These are phyloP conservation scores for Protodeltote pygarga DNA, from an alignment of 2,888 invertebrate species.

Conservation along the genomic window DNA sequence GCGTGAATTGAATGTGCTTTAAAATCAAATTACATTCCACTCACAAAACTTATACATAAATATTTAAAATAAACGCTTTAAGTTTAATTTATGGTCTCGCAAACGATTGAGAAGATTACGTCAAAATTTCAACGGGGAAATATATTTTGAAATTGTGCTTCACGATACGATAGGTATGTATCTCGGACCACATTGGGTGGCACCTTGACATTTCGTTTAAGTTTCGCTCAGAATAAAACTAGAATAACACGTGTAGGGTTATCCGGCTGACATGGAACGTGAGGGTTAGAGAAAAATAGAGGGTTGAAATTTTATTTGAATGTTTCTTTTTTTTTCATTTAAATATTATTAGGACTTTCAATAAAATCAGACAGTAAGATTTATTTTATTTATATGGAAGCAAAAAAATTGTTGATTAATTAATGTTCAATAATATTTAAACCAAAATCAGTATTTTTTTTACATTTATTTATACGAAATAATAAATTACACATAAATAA, in stretches of 20 bases:
- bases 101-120: constrained; percentile 31
- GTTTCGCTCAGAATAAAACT: constrained; percentile 50
- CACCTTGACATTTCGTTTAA: constrained; percentile 55
- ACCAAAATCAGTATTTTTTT: too few relatives aligned
- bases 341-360: constrained; percentile 6
- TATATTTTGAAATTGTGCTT: constrained; percentile 38
- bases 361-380: too few relatives aligned
- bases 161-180: constrained; percentile 34
- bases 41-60: constrained; percentile 1
- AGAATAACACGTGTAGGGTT: constrained; percentile 40
- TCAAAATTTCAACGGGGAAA: constrained; percentile 43
- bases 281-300: constrained; percentile 25
- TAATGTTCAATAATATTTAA: too few relatives aligned
- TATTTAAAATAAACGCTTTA: constrained; percentile 21
- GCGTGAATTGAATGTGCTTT: neutral
- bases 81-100: constrained; percentile 27
- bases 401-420: too few relatives aligned
- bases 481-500: too few relatives aligned
- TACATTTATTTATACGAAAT: too few relatives aligned
- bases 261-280: constrained; percentile 7
- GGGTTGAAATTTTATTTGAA: constrained; percentile 24
- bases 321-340: constrained; percentile 25
- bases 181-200: constrained; percentile 34
- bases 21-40: neutral
- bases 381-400: too few relatives aligned